A percentile compares a stretch with the other conserved stretches of the same genome.
Conservation (phyloP, 2,888 invertebrate genomes). For the Ferrisia virgata region DNA sequence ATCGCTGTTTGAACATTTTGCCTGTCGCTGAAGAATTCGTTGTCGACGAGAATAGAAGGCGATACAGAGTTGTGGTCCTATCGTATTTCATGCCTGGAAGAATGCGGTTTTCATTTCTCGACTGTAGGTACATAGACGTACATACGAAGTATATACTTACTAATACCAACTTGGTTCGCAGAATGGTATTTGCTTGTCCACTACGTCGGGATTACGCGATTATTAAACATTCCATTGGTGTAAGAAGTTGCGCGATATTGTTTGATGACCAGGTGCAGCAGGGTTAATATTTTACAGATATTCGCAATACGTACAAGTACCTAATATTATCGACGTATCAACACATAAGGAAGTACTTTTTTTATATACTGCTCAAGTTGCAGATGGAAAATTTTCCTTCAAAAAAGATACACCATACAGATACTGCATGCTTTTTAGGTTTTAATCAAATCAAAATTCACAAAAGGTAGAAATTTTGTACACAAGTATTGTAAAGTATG, state of each 20-base stretch:
- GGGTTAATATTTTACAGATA: not conserved
- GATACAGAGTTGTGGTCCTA: conserved; percentile 23
- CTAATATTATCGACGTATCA: too few species aligned
- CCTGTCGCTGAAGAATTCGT: conserved; percentile 29
- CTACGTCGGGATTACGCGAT: not conserved
- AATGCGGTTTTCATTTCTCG: conserved; percentile 26
- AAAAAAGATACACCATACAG: too few species aligned
- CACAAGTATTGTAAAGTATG: too few species aligned
- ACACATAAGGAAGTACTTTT: not conserved
- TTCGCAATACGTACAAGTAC: too few species aligned
- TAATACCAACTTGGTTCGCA: not conserved
- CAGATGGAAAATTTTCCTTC: not conserved
- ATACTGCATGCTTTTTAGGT: too few species aligned
- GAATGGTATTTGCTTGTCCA: conserved; percentile 31
- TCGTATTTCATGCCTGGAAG: conserved; percentile 31
- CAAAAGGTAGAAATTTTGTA: too few species aligned
- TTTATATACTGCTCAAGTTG: too few species aligned
- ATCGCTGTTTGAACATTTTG: conserved; percentile 18
- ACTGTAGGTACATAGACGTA: not conserved
- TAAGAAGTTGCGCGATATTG: conserved; percentile 1
- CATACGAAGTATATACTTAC: not conserved
- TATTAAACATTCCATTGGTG: conserved; percentile 25
- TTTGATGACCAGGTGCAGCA: not conserved
- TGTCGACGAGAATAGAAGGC: conserved; percentile 23
- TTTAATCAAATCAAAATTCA: too few species aligned